These are phyloP conservation scores for Marisa cornuarietis DNA, from an alignment of 1,140 invertebrate genomes.

Conservation along the genomic window DNA sequence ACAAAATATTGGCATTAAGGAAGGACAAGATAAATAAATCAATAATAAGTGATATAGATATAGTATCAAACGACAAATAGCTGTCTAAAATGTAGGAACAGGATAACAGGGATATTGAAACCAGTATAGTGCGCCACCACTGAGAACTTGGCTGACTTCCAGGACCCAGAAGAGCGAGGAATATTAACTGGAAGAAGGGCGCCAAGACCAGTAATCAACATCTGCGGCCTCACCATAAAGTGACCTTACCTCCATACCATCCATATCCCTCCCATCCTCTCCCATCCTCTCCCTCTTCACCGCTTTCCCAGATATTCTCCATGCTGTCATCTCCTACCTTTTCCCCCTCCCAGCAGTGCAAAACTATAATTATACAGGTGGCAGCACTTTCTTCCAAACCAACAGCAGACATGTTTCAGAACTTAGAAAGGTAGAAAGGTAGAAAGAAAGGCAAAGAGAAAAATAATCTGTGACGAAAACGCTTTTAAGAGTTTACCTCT, in stretches of 20 bases:
- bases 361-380: background rate
- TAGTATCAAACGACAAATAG: background rate
- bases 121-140: too few species aligned
- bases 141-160: background rate
- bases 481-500: too few species aligned
- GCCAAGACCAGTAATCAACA: background rate
- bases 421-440: background rate
- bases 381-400: background rate
- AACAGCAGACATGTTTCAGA: background rate
- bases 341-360: background rate
- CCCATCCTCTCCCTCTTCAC: background rate
- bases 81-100: background rate
- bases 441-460: too few species aligned
- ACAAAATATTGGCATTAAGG: too few species aligned
- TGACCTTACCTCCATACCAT: background rate
- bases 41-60: constrained; percentile 4
- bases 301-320: background rate
- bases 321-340: background rate
- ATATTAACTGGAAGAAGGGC: background rate
- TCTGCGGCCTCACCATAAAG: background rate
- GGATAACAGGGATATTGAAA: background rate
- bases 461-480: too few species aligned
- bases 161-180: background rate
- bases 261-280: constrained; percentile 1
- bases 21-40: constrained; percentile 4